Base-by-base conservation (phyloP, 2,113 vertebrate species). In the Trochalopteron elliotii region DNA sequence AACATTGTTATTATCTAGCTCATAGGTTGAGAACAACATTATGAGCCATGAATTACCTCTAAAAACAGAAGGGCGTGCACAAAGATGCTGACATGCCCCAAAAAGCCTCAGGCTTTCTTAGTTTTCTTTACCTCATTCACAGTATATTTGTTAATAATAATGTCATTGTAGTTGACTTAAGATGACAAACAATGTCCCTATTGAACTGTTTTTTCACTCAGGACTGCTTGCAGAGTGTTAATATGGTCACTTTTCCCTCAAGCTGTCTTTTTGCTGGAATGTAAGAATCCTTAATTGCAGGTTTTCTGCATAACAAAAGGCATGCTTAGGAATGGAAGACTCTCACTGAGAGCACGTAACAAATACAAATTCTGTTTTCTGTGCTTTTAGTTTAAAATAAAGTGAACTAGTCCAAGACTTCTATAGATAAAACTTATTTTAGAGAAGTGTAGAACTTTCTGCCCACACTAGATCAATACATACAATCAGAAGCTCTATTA, bases 21-120 rank as follows among this genome's bases (percentile, higher is more conserved):
- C 90, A 56, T 64, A 83, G 56, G 59, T 93, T 96, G 69, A 94
- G 84, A 97, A 84, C 69, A 45, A 21, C 37, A 77, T 53, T 53
- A 80, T 65, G 47, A 96, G 35, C 47, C 19, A 49, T 95, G 87
- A 93, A 60, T 91, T 94, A 76, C 18, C 70, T 16, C 68, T 69
- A 72, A 85, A 95, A 86, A 56, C 35, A 89, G 49, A 78, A 91
- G 21, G 13, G 33, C 8, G 27, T 93, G 28, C 42, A 17, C 12
- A 40, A 84, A 28, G 30, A 57, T 30, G 15, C 12, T 89, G 45
- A 57, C 88, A 85, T 92, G 24, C 31, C 55, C 93, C 44, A 88
- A 47, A 81, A 79, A 70, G 21, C 64, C 37, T 81, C 44, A 20
- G 57, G 44, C 37, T 82, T 63, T 16, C 4, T 71, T 80, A 16